Base-by-base conservation (phyloP, 2,888 invertebrate species). In the Pseudococcus viburni region DNA sequence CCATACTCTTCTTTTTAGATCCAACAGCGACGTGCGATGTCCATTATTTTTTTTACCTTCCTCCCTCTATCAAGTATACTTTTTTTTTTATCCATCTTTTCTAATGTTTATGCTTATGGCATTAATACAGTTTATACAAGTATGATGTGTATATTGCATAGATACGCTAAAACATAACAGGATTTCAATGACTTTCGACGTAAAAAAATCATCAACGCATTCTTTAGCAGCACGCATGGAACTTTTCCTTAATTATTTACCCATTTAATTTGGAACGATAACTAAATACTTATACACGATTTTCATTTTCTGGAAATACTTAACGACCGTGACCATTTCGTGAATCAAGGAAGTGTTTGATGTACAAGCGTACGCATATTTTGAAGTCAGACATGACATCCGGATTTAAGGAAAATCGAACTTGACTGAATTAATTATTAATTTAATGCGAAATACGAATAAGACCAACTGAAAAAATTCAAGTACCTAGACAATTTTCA, bases 301-400 rank as follows among this genome's bases (percentile, higher is more conserved):
- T 64, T 22, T 64, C 9, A 22, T 64, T 22, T 22, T 0, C 64
- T 64, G 0, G 22, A 64, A 64, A 17, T 17, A 46, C 8, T 8
- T 17, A 64, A 64, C 19, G 22, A 64, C 64, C 64, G 64, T 64
- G 64, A 64, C 64, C 64, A 64, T 64, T 64, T 64, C 64, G 64
- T 64, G 12, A 19, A 64, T 64, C 11, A 11, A 22, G 22, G 26
- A 33, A 33, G 26, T 33, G 3, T 33, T 33, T 33, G 1, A 2
- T 33, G 3, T 1, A 33, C 26, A 3, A 33, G 26, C 26, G 3
- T 33, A 64, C 15, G 17, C 55, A 55, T 15, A 55, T 55, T 55
- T 55, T 55, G 15, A 55, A 17, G 17, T 17, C 55, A 15, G 26
- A 3, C 26, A 33, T n/a, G 55, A 55, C 55, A 55, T 4, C 17